Conservation (phyloP, 2,888 invertebrate genomes). For the Cantharis flavilabris region DNA sequence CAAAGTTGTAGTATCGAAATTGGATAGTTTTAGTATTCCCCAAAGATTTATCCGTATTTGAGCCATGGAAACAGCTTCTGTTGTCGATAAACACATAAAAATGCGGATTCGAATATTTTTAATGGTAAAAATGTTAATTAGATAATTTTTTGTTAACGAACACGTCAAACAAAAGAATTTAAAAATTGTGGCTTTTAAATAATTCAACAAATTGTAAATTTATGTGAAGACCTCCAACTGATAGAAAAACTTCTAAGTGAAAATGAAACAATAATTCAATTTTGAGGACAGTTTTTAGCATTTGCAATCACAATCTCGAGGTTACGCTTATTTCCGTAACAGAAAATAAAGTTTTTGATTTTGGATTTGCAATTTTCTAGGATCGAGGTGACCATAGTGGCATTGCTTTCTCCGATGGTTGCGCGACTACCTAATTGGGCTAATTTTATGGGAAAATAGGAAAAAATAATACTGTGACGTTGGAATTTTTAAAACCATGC, state of each 20-base stretch:
- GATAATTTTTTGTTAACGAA: neutral
- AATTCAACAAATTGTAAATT: neutral
- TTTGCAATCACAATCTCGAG: conserved; percentile 22
- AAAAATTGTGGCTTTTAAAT: neutral
- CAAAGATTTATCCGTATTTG: neutral
- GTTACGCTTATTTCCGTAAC: conserved; percentile 18
- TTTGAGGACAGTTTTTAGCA: conserved; percentile 27
- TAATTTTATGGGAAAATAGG: neutral
- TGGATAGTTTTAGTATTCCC: neutral
- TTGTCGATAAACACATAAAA: neutral
- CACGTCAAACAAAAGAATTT: neutral
- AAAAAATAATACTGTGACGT: neutral
- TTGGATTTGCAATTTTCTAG: neutral
- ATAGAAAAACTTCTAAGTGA: neutral
- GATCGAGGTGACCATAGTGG: neutral
- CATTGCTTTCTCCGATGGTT: neutral
- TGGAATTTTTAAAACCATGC: neutral
- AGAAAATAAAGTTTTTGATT: neutral
- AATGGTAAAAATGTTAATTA: conserved; percentile 19
- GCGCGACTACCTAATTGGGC: neutral
- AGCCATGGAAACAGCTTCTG: neutral
- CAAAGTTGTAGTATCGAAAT: neutral
- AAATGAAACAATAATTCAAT: conserved; percentile 19
- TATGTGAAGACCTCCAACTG: conserved; percentile 12
- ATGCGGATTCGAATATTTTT: neutral